A percentile compares a stretch with the other conserved stretches of the same genome.
phyloP scores from a whole-genome alignment of 2,888 invertebrate genomes.

The Caenorhabditis zanzibari region DNA sequence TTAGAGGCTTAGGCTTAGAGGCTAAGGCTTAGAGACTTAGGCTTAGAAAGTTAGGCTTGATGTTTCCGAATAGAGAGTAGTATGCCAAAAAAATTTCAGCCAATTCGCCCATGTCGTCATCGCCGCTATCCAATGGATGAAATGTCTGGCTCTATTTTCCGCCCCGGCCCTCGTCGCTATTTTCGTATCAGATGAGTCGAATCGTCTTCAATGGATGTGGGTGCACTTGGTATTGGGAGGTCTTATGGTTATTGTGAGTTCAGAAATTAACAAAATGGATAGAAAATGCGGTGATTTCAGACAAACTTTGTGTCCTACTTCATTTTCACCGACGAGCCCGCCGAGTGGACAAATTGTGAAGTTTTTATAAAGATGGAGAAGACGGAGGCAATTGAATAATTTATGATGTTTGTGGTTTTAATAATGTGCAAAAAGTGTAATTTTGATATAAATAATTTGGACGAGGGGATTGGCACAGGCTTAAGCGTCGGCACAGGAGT shows the following conservation, averaged over 20 bases:
- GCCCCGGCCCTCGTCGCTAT: constrained; percentile 75
- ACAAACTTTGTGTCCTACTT: constrained; percentile 69
- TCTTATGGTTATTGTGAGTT: constrained; percentile 57
- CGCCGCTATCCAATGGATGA: constrained; percentile 75
- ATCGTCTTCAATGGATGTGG: constrained; percentile 58
- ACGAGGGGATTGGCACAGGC: too few species aligned
- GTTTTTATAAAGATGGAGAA: constrained; percentile 27
- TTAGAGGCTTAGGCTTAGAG: not conserved
- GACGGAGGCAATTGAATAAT: not conserved
- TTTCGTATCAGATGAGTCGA: constrained; percentile 70
- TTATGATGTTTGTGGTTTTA: not conserved
- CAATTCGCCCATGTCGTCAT: constrained; percentile 73
- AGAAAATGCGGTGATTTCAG: constrained; percentile 37
- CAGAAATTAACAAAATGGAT: too few species aligned
- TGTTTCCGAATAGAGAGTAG: not conserved
- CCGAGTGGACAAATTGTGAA: constrained; percentile 58
- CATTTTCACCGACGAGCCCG: constrained; percentile 68
- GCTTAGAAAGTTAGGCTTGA: not conserved
- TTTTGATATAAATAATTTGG: too few species aligned
- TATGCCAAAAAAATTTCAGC: constrained; percentile 29
- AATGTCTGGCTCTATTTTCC: constrained; percentile 75
- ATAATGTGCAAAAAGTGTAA: too few species aligned
- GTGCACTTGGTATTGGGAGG: constrained; percentile 51
- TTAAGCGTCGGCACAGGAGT: too few species aligned
- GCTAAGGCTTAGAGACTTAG: not conserved